Evolutionary conservation across 2,888 invertebrate genomes (phyloP).

Genomic region (Cyclophora albipunctata): DNA sequence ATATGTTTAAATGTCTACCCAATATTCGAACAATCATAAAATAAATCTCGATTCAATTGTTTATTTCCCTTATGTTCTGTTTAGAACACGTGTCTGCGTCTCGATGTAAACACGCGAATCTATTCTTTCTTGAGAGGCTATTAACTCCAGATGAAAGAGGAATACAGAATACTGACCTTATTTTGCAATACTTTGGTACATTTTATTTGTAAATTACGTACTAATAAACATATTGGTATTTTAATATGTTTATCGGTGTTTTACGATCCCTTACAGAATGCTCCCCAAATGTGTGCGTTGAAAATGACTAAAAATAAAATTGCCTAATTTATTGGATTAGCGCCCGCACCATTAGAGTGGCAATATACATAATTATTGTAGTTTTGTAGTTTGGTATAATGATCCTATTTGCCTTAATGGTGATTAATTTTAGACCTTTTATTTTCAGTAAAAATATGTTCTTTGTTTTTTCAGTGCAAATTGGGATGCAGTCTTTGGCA

Average conservation of each 20-base stretch:
- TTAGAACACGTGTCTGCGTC: slow-evolving; percentile 32
- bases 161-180: slow-evolving; percentile 15
- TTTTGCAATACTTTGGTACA: slow-evolving; percentile 2
- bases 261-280: too few relatives aligned
- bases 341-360: slow-evolving; percentile 53
- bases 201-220: too few relatives aligned
- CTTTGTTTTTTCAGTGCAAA: slow-evolving; percentile 80
- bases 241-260: too few relatives aligned
- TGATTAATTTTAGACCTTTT: slow-evolving; percentile 1
- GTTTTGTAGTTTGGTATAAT: slow-evolving; percentile 22
- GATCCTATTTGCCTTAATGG: neutral
- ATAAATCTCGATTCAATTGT: too few relatives aligned
- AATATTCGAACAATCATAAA: too few relatives aligned
- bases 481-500: slow-evolving; percentile 88
- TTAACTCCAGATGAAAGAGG: slow-evolving; percentile 25
- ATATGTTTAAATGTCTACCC: too few relatives aligned
- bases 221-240: too few relatives aligned
- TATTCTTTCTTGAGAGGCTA: slow-evolving; percentile 23
- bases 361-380: slow-evolving; percentile 21
- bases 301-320: too few relatives aligned
- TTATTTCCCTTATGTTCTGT: slow-evolving; percentile 7
- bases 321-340: slow-evolving; percentile 42
- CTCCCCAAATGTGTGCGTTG: too few relatives aligned
- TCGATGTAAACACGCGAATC: slow-evolving; percentile 44
- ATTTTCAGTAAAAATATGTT: slow-evolving; percentile 2